phyloP scores from a whole-genome alignment of 2,797 vertebrate genomes.

The Enteromius trimaculatus region DNA sequence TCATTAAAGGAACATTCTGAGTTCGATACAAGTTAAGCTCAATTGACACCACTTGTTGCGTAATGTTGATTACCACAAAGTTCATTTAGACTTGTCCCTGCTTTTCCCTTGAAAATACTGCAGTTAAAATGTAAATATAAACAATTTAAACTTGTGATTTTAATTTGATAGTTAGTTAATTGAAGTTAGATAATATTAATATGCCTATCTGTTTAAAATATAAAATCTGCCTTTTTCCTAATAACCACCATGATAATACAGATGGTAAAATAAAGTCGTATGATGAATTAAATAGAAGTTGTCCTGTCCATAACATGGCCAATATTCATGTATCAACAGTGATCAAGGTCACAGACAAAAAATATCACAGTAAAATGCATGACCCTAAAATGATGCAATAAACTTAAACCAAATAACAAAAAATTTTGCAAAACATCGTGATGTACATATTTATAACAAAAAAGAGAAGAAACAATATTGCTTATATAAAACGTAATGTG shows the following conservation, averaged over 20 bases:
- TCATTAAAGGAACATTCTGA: not conserved
- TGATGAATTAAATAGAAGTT: not conserved
- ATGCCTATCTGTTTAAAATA: not conserved
- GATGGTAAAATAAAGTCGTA: not conserved
- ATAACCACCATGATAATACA: not conserved
- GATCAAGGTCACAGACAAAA: not conserved
- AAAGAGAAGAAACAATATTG: not conserved
- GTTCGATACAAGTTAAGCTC: slow-evolving; percentile 8
- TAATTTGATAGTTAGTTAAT: too few species aligned
- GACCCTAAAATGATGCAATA: not conserved
- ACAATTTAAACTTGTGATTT: too few species aligned
- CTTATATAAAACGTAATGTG: not conserved
- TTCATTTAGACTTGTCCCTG: not conserved
- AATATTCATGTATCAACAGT: not conserved
- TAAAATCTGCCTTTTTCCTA: not conserved
- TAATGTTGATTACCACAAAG: not conserved
- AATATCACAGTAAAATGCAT: not conserved
- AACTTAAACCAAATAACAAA: not conserved
- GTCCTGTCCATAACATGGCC: not conserved
- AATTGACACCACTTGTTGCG: not conserved
- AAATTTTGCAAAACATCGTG: not conserved
- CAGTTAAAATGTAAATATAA: not conserved
- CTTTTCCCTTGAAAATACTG: not conserved
- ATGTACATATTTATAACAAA: not conserved
- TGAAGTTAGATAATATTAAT: not conserved